A percentile compares a stretch with the other conserved stretches of the same genome.
Conservation (phyloP, 2,797 vertebrate genomes). For the Ciconia nigra region DNA sequence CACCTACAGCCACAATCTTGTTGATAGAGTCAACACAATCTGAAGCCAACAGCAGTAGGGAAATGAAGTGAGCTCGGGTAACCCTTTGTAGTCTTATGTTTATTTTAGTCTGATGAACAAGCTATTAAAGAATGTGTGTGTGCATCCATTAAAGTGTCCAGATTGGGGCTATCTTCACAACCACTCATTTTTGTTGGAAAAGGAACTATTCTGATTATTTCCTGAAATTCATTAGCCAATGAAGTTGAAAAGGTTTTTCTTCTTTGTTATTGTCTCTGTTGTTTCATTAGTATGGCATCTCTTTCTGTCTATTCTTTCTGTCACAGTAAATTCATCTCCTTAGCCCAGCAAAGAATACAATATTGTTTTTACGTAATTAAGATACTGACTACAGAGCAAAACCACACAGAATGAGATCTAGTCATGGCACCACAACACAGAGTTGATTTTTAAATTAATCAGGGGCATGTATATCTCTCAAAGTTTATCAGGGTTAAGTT, state of each 20-base stretch:
- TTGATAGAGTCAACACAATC: slow-evolving; percentile 20
- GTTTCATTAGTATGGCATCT: slow-evolving; percentile 31
- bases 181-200: slow-evolving; percentile 55
- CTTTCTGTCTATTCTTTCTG: slow-evolving; percentile 20
- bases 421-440: background rate
- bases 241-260: slow-evolving; percentile 11
- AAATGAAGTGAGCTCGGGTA: slow-evolving; percentile 7
- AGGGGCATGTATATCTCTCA: background rate
- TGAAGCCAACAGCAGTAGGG: background rate
- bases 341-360: background rate
- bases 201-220: slow-evolving; percentile 21
- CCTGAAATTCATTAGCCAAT: slow-evolving; percentile 28
- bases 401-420: background rate
- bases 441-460: background rate
- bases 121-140: slow-evolving; percentile 5
- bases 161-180: slow-evolving; percentile 21
- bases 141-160: background rate
- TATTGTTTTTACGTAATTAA: background rate
- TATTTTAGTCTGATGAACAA: slow-evolving; percentile 25
- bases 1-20: background rate
- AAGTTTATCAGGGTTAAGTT: background rate
- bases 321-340: slow-evolving; percentile 38
- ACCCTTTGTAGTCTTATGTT: background rate
- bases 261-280: slow-evolving; percentile 28
- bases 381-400: background rate